These are phyloP conservation scores for Aphidius gifuensis DNA, from an alignment of 1,140 invertebrate genomes.

Conservation along the genomic window DNA sequence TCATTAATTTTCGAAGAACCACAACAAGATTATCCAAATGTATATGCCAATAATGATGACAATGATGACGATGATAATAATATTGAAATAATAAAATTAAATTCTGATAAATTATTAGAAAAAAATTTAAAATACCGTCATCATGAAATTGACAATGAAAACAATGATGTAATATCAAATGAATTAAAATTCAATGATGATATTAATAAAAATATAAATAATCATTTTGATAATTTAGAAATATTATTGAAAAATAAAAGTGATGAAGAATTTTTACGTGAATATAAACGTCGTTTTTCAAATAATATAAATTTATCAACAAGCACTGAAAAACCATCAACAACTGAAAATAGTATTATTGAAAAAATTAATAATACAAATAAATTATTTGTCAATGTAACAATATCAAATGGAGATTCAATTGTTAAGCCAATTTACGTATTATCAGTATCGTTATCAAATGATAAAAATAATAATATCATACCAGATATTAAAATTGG, in stretches of 20 bases:
- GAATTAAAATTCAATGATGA: neutral
- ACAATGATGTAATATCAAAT: slow-evolving; percentile 22
- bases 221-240: slow-evolving; percentile 27
- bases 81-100: slow-evolving; percentile 40
- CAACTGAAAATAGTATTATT: neutral
- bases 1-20: slow-evolving; percentile 31
- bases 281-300: slow-evolving; percentile 41
- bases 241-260: slow-evolving; percentile 39
- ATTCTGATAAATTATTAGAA: neutral
- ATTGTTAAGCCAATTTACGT: slow-evolving; percentile 65
- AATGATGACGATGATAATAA: slow-evolving; percentile 53
- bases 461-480: slow-evolving; percentile 55
- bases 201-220: slow-evolving; percentile 14
- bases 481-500: slow-evolving; percentile 60
- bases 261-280: slow-evolving; percentile 41
- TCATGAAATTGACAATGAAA: slow-evolving; percentile 17
- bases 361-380: slow-evolving; percentile 6
- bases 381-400: slow-evolving; percentile 70
- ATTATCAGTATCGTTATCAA: slow-evolving; percentile 69
- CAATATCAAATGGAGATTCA: slow-evolving; percentile 65
- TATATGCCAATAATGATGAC: slow-evolving; percentile 34
- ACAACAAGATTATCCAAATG: slow-evolving; percentile 38
- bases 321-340: neutral
- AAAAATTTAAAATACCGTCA: slow-evolving; percentile 18
- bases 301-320: slow-evolving; percentile 2